Percentiles rank a stretch among this genome's conserved stretches.
Conservation (phyloP, 2,113 vertebrate species). For the Spheniscus mendiculus region DNA sequence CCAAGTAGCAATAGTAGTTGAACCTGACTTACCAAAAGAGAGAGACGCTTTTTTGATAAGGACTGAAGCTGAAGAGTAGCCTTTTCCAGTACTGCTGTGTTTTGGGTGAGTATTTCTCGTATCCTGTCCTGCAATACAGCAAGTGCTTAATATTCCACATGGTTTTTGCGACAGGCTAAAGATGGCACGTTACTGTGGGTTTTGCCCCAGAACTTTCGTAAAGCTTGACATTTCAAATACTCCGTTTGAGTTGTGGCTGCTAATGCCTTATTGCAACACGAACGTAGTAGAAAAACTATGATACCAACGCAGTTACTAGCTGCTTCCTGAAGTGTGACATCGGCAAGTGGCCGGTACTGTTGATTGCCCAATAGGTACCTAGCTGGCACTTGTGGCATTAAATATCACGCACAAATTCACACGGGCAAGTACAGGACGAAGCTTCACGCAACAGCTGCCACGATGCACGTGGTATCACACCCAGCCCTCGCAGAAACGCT, state of each 20-base stretch:
- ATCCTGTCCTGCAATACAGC: neutral
- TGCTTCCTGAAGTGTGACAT: neutral
- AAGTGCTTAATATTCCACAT: neutral
- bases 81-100: neutral
- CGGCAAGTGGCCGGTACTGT: neutral
- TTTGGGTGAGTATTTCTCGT: neutral
- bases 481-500: rapidly evolving
- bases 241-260: neutral
- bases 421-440: neutral
- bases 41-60: neutral
- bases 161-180: neutral
- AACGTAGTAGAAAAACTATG: neutral
- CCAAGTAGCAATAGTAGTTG: neutral
- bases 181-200: neutral
- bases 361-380: neutral
- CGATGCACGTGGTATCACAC: rapidly evolving
- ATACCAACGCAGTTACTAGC: neutral
- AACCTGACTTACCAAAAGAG: no score
- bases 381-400: neutral
- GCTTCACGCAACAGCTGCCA: neutral
- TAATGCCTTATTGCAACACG: neutral
- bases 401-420: neutral
- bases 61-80: neutral
- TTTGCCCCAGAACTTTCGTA: neutral
- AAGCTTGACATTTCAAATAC: neutral